Conservation (phyloP, 1,140 invertebrate species). For the Andricus grossulariae region DNA sequence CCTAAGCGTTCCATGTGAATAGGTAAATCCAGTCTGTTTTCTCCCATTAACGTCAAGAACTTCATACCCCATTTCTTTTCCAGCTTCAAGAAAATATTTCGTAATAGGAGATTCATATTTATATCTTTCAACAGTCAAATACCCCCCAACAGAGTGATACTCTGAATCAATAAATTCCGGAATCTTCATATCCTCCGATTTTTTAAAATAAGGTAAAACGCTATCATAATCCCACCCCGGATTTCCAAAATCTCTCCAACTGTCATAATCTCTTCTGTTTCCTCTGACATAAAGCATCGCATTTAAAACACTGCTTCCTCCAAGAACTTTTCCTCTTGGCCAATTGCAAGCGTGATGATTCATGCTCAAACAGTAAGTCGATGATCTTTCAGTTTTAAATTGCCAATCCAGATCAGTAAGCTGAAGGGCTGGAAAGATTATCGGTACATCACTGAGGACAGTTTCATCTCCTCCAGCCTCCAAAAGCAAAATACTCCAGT, state of each 20-base stretch:
- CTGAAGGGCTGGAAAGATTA: slow-evolving; percentile 85
- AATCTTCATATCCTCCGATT: slow-evolving; percentile 83
- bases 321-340: slow-evolving; percentile 87
- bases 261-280: slow-evolving; percentile 89
- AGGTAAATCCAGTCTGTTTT: slow-evolving; percentile 83
- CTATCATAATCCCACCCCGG: slow-evolving; percentile 85
- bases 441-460: slow-evolving; percentile 83
- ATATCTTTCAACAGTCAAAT: slow-evolving; percentile 79
- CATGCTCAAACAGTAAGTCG: slow-evolving; percentile 81
- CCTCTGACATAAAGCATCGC: slow-evolving; percentile 94
- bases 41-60: slow-evolving; percentile 85
- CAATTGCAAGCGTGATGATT: slow-evolving; percentile 79
- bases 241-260: slow-evolving; percentile 85
- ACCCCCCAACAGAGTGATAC: slow-evolving; percentile 84
- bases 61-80: slow-evolving; percentile 82
- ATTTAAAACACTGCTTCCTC: slow-evolving; percentile 90
- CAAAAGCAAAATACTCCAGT: slow-evolving; percentile 85
- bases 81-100: slow-evolving; percentile 82
- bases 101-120: slow-evolving; percentile 79
- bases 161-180: slow-evolving; percentile 76
- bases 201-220: slow-evolving; percentile 89
- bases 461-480: slow-evolving; percentile 90
- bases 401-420: slow-evolving; percentile 86
- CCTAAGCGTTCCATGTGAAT: slow-evolving; percentile 83
- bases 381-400: slow-evolving; percentile 84